Percentiles rank a stretch among this genome's conserved stretches.
Conservation (phyloP, 64 coral and sea anemone genomes). For the Montipora cactus region DNA sequence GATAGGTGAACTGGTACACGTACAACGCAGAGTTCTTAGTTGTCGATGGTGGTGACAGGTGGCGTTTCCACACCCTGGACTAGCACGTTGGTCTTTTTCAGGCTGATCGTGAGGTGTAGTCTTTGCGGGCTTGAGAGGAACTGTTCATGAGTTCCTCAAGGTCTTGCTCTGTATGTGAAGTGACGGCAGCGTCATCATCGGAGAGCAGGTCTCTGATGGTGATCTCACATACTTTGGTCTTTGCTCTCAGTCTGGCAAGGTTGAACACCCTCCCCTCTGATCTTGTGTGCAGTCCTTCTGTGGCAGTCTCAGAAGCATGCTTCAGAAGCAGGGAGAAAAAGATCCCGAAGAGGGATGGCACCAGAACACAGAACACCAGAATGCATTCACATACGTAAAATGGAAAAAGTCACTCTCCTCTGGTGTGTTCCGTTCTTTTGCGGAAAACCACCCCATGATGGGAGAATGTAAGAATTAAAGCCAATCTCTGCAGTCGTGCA, state of each 20-base stretch:
- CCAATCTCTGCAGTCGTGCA: too few relatives aligned
- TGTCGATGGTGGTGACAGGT: slow-evolving; percentile 11
- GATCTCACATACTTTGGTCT: slow-evolving; percentile 2
- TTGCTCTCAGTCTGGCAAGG: slow-evolving; percentile 1
- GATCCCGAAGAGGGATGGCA: background rate
- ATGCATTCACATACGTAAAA: too few relatives aligned
- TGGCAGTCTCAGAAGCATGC: background rate
- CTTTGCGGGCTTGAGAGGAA: background rate
- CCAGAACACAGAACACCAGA: background rate
- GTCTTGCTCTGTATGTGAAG: background rate
- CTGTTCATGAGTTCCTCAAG: background rate
- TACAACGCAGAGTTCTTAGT: slow-evolving; percentile 13
- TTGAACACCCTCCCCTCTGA: background rate
- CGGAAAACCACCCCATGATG: too few relatives aligned
- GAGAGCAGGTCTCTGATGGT: background rate
- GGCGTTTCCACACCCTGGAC: background rate
- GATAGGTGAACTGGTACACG: background rate
- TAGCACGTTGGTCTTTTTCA: background rate
- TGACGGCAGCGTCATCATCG: background rate
- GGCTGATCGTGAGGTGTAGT: background rate
- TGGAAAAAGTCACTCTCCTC: too few relatives aligned
- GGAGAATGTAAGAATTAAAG: too few relatives aligned
- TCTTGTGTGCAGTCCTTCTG: background rate
- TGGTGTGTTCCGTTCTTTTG: too few relatives aligned
- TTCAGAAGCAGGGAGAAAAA: background rate